These are phyloP conservation scores for Drosophila pseudotakahashii DNA, from an alignment of 2,888 invertebrate genomes.

Conservation along the genomic window DNA sequence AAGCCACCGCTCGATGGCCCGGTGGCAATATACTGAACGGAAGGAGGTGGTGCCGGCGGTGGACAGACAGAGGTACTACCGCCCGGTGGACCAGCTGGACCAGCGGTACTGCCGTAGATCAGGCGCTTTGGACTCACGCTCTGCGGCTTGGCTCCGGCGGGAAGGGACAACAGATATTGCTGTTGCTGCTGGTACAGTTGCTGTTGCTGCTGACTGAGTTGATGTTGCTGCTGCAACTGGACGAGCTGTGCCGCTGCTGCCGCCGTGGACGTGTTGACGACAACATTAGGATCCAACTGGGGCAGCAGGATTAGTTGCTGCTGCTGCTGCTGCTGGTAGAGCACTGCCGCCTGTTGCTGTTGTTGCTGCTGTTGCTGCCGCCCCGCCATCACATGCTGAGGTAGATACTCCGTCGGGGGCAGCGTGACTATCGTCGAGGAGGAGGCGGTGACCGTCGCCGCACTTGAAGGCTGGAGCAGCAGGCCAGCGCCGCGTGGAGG, in stretches of 20 bases:
- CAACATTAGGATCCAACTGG: conserved; percentile 72
- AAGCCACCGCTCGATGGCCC: conserved; percentile 62
- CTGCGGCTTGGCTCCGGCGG: conserved; percentile 66
- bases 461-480: conserved; percentile 65
- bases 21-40: conserved; percentile 69
- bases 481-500: conserved; percentile 49
- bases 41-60: conserved; percentile 32
- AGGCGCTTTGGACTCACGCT: conserved; percentile 80
- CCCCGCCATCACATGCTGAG: conserved; percentile 78
- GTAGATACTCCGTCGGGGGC: conserved; percentile 82
- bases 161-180: conserved; percentile 68
- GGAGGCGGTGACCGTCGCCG: conserved; percentile 25
- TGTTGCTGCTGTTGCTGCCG: conserved; percentile 64
- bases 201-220: conserved; percentile 51
- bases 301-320: conserved; percentile 70
- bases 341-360: conserved; percentile 51
- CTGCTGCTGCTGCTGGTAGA: conserved; percentile 55
- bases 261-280: conserved; percentile 82
- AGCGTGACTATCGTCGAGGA: conserved; percentile 52
- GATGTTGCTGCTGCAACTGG: conserved; percentile 70
- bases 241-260: conserved; percentile 76
- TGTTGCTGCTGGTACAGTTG: conserved; percentile 66
- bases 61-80: conserved; percentile 14
- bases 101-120: conserved; percentile 57
- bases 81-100: conserved; percentile 32